These are phyloP conservation scores for Beris morrisii DNA, from an alignment of 2,888 invertebrate species.

Conservation along the genomic window DNA sequence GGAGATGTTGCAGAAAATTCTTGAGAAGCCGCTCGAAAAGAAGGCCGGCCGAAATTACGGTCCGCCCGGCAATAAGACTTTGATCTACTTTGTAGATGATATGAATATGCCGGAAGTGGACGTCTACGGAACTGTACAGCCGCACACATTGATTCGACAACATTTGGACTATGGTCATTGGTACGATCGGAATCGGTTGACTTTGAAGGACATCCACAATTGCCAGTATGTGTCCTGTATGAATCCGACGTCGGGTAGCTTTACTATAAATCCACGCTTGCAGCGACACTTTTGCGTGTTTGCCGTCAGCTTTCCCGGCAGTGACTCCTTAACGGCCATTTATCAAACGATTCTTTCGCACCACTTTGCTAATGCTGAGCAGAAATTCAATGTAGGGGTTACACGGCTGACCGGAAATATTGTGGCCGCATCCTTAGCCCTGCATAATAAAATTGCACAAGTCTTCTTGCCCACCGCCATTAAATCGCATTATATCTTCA, in stretches of 20 bases:
- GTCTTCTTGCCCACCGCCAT: constrained; percentile 93
- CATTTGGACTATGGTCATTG: constrained; percentile 96
- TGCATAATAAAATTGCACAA: constrained; percentile 84
- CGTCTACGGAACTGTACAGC: constrained; percentile 91
- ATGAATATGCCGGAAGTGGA: constrained; percentile 97
- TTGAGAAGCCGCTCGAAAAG: constrained; percentile 94
- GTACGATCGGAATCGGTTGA: constrained; percentile 85
- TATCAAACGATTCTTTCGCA: constrained; percentile 87
- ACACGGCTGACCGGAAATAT: constrained; percentile 71
- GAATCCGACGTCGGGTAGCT: constrained; percentile 98
- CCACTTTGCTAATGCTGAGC: constrained; percentile 79
- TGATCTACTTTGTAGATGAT: constrained; percentile 95
- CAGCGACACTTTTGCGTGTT: constrained; percentile 90
- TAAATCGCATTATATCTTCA: constrained; percentile 96
- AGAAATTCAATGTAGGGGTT: constrained; percentile 73
- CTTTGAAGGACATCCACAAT: constrained; percentile 92
- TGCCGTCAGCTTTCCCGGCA: constrained; percentile 77
- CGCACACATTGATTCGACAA: constrained; percentile 92
- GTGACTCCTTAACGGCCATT: constrained; percentile 82
- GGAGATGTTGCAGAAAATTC: constrained; percentile 88
- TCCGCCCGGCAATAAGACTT: constrained; percentile 89
- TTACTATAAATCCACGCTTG: constrained; percentile 92
- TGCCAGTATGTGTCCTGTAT: constrained; percentile 97
- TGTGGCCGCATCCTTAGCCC: constrained; percentile 77
- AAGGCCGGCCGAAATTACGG: constrained; percentile 95